Conservation (phyloP, 2,113 vertebrate species). For the Mus spicilegus region DNA sequence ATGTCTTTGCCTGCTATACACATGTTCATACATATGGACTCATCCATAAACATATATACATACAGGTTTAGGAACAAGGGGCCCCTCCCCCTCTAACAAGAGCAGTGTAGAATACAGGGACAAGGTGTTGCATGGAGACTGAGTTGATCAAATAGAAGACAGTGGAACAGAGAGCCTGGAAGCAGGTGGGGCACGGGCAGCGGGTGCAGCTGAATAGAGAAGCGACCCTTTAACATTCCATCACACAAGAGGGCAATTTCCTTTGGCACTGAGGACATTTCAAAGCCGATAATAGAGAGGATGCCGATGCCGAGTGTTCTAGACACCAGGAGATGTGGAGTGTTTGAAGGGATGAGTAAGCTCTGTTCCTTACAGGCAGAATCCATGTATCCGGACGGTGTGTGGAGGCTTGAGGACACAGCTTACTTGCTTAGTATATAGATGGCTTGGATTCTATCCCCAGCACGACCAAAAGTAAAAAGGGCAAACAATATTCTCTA, state of each 20-base stretch:
- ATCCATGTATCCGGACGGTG: fast-evolving
- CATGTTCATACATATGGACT: too few species aligned
- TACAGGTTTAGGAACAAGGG: neutral
- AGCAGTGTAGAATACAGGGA: fast-evolving
- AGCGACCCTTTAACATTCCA: too few species aligned
- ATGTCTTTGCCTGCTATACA: neutral
- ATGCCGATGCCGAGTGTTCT: too few species aligned
- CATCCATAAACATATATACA: neutral
- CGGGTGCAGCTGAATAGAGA: neutral
- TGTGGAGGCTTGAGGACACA: too few species aligned
- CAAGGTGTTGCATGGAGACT: neutral
- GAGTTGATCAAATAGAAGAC: neutral
- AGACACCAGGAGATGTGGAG: neutral
- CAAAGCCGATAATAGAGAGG: neutral
- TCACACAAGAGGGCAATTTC: neutral
- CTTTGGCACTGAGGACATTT: neutral
- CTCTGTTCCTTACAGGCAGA: too few species aligned
- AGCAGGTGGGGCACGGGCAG: neutral
- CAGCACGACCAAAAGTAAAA: neutral
- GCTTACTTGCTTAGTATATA: neutral
- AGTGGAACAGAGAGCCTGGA: neutral
- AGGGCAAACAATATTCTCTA: neutral
- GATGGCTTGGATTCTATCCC: neutral
- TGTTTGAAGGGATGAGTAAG: too few species aligned
- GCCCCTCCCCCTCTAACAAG: fast-evolving